Conservation (phyloP, 2,113 vertebrate genomes). For the Brachyhypopomus occidentalis region DNA sequence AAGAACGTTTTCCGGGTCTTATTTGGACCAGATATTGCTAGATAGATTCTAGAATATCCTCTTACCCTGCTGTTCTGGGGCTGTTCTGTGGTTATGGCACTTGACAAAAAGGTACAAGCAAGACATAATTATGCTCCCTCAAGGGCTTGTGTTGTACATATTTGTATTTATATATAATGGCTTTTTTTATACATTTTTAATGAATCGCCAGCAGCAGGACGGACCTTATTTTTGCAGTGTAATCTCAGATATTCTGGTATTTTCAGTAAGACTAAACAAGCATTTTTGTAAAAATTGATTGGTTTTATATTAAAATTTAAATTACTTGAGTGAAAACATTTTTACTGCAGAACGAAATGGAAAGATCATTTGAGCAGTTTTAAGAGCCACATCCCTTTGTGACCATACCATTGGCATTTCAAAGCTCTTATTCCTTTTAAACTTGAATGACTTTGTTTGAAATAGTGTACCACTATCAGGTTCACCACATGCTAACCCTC, state of each 20-base stretch:
- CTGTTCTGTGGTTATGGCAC: neutral
- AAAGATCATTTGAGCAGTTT: conserved; percentile 30
- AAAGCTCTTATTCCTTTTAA: conserved; percentile 35
- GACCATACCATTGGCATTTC: conserved; percentile 23
- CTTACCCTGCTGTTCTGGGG: neutral
- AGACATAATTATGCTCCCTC: conserved; percentile 48
- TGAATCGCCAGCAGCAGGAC: conserved; percentile 51
- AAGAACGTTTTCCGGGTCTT: neutral
- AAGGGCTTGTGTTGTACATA: conserved; percentile 75
- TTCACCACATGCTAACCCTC: neutral
- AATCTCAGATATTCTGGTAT: conserved; percentile 39
- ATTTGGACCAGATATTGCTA: neutral
- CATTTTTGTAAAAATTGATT: conserved; percentile 52
- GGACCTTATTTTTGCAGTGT: conserved; percentile 46
- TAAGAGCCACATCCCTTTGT: neutral
- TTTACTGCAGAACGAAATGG: neutral
- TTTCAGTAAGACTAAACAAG: conserved; percentile 50
- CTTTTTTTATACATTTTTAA: conserved; percentile 65
- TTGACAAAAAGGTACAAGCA: conserved; percentile 24
- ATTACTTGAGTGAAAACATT: conserved; percentile 14
- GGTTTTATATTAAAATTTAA: conserved; percentile 39
- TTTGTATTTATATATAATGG: conserved; percentile 74
- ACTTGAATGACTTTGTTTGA: conserved; percentile 47
- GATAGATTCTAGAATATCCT: too few species aligned
- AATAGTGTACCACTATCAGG: conserved; percentile 22